Evolutionary conservation across 2,888 invertebrate genomes (phyloP).

Genomic region (Eupithecia subumbrata): DNA sequence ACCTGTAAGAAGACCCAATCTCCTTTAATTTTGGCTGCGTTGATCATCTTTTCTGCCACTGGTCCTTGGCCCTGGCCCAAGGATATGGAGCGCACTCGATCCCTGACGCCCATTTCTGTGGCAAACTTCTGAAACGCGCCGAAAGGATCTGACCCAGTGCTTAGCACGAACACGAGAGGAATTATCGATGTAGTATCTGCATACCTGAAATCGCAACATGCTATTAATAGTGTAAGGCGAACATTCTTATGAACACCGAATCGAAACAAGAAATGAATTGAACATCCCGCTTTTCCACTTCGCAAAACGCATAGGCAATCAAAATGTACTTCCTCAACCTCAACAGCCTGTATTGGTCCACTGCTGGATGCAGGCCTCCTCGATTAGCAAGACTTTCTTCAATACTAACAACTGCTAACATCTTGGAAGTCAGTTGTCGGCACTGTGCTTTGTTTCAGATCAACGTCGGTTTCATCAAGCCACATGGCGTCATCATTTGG

Average conservation of each 20-base stretch:
- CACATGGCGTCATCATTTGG: too few relatives aligned
- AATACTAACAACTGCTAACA: too few relatives aligned
- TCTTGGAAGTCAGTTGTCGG: too few relatives aligned
- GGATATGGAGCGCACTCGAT: constrained; percentile 91
- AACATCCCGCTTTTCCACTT: too few relatives aligned
- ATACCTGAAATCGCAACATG: constrained; percentile 78
- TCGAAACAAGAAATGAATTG: too few relatives aligned
- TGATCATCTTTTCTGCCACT: constrained; percentile 92
- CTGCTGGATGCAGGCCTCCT: too few relatives aligned
- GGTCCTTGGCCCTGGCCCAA: constrained; percentile 95
- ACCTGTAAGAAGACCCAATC: constrained; percentile 96
- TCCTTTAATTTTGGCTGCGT: constrained; percentile 87
- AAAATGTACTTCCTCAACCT: too few relatives aligned
- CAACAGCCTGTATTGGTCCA: too few relatives aligned
- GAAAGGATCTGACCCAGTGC: constrained; percentile 95
- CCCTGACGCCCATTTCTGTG: constrained; percentile 88
- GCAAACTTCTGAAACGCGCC: constrained; percentile 92
- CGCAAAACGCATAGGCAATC: too few relatives aligned
- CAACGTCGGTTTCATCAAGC: too few relatives aligned
- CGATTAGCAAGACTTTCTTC: too few relatives aligned
- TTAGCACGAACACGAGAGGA: constrained; percentile 93
- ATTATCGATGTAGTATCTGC: constrained; percentile 88
- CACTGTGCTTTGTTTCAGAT: too few relatives aligned
- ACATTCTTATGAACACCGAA: not conserved
- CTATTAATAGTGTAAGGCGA: not conserved